Evolutionary conservation across 2,888 invertebrate species (phyloP).

Genomic region (Lasius fuliginosus): DNA sequence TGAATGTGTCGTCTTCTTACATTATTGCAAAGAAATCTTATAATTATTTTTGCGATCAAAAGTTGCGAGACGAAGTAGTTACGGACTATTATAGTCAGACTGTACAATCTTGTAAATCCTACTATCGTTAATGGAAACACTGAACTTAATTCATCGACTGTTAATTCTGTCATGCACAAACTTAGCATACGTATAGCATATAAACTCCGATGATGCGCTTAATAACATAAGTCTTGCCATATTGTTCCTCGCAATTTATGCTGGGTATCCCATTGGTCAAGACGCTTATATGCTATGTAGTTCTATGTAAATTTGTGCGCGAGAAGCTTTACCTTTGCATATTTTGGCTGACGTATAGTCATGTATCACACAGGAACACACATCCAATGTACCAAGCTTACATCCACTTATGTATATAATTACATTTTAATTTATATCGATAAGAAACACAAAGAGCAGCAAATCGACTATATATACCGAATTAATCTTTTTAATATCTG

Average conservation of each 20-base stretch:
- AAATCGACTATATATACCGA: not conserved
- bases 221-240: constrained; percentile 23
- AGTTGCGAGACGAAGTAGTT: constrained; percentile 17
- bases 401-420: not conserved
- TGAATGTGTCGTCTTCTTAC: not conserved
- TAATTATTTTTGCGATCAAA: not conserved
- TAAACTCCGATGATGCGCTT: constrained; percentile 32
- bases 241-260: constrained; percentile 45
- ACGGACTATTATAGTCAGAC: not conserved
- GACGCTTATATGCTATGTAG: constrained; percentile 30
- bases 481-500: not conserved
- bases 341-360: constrained; percentile 14
- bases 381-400: constrained; percentile 4
- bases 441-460: not conserved
- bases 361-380: not conserved
- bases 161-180: constrained; percentile 31
- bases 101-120: not conserved
- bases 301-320: constrained; percentile 39
- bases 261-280: constrained; percentile 40
- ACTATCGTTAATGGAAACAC: constrained; percentile 3
- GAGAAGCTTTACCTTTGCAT: constrained; percentile 32
- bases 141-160: constrained; percentile 22
- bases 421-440: constrained; percentile 5
- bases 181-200: constrained; percentile 26
- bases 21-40: not conserved